Conservation (phyloP, 2,888 invertebrate genomes). For the Falcaria lacertinaria region DNA sequence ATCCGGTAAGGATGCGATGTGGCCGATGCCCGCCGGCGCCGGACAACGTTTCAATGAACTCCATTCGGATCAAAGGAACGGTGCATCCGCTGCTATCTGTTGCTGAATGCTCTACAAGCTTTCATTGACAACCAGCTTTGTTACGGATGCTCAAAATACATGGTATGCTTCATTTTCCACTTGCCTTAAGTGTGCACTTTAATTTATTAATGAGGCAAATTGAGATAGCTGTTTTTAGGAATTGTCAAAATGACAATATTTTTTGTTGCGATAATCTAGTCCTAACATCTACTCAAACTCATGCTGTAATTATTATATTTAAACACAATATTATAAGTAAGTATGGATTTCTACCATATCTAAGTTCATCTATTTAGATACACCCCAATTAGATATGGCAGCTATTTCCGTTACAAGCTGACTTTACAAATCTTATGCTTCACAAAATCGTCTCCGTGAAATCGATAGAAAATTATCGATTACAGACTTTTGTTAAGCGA, state of each 20-base stretch:
- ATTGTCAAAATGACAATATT: too few relatives aligned
- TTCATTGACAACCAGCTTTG: slow-evolving; percentile 23
- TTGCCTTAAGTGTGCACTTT: background rate
- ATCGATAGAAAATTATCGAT: slow-evolving; percentile 54
- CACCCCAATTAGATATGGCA: background rate
- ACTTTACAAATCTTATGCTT: slow-evolving; percentile 8
- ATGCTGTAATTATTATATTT: background rate
- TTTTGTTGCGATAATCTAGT: too few relatives aligned
- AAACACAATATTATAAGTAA: background rate
- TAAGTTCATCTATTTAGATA: background rate
- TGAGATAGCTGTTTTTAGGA: too few relatives aligned
- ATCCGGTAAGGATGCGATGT: slow-evolving; percentile 54
- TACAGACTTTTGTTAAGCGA: slow-evolving; percentile 47
- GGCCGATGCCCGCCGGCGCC: slow-evolving; percentile 33
- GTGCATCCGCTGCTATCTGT: slow-evolving; percentile 23
- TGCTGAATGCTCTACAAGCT: slow-evolving; percentile 18
- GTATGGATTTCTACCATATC: background rate
- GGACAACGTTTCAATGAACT: slow-evolving; percentile 22
- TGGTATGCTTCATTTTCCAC: background rate
- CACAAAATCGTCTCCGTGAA: slow-evolving; percentile 50
- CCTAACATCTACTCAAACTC: too few relatives aligned
- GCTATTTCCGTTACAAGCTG: slow-evolving; percentile 1
- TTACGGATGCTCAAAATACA: background rate
- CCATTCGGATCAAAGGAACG: slow-evolving; percentile 40
- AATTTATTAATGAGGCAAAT: too few relatives aligned